Percentiles rank a stretch among this genome's conserved stretches.
Conservation (phyloP, 2,113 vertebrate species). For the Eptesicus fuscus region DNA sequence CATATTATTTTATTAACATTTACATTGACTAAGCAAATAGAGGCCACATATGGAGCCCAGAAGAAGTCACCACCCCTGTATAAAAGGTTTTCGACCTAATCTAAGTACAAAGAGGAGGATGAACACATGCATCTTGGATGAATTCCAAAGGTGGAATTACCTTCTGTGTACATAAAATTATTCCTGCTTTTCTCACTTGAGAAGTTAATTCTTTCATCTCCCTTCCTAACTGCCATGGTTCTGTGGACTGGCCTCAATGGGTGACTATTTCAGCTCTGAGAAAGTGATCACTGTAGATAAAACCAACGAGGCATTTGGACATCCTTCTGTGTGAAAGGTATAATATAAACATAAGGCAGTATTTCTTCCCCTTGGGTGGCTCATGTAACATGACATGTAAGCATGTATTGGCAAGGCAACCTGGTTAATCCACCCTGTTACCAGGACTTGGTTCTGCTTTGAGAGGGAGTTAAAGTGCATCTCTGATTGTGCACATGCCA, state of each 20-base stretch:
- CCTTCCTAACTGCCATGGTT: not conserved
- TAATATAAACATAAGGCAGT: not conserved
- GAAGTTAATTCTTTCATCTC: not conserved
- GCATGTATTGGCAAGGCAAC: not conserved
- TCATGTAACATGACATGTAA: not conserved
- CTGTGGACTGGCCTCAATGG: not conserved
- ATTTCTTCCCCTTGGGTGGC: not conserved
- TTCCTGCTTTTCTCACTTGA: not conserved
- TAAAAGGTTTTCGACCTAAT: slow-evolving; percentile 13
- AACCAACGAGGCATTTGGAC: not conserved
- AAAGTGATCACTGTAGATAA: not conserved
- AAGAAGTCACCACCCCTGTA: not conserved
- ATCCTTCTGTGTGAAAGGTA: not conserved
- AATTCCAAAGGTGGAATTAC: not conserved
- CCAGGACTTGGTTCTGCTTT: not conserved
- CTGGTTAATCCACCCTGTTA: not conserved
- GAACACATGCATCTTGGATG: not conserved
- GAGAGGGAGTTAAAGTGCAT: not conserved
- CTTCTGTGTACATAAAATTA: not conserved
- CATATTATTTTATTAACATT: slow-evolving; percentile 59
- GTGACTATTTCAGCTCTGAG: not conserved
- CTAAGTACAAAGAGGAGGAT: not conserved
- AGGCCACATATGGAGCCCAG: not conserved
- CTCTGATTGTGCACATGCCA: not conserved
- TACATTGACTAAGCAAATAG: slow-evolving; percentile 31